These are phyloP conservation scores for Arvicanthis niloticus DNA, from an alignment of 2,113 vertebrate genomes.

Conservation along the genomic window DNA sequence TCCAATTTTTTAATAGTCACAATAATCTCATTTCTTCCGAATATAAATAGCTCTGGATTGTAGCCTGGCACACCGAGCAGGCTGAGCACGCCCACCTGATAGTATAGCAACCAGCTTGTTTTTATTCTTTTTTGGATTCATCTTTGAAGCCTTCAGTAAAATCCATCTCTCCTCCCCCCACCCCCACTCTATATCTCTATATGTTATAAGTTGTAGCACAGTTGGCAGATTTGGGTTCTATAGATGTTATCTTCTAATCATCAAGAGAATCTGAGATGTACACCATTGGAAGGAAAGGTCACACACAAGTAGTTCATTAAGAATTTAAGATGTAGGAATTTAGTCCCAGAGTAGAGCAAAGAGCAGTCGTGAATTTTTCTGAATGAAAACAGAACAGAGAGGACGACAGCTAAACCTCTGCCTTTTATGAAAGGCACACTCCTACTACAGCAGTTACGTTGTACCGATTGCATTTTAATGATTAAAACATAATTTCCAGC, in stretches of 20 bases:
- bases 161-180: accelerated
- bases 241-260: constrained; percentile 15
- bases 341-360: neutral
- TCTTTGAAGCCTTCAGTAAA: neutral
- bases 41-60: constrained; percentile 59
- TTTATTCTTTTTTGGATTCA: neutral
- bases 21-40: constrained; percentile 71
- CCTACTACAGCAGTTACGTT: constrained; percentile 40
- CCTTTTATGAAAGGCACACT: constrained; percentile 31
- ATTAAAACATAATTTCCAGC: constrained; percentile 69
- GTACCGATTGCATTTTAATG: constrained; percentile 73
- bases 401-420: neutral
- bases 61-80: constrained; percentile 22
- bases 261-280: constrained; percentile 28
- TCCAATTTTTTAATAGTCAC: constrained; percentile 63
- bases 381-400: neutral
- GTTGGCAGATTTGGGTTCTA: constrained; percentile 40
- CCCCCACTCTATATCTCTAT: neutral
- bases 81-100: constrained; percentile 62
- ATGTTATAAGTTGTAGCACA: constrained; percentile 50
- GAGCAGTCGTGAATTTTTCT: constrained; percentile 45
- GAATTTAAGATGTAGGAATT: constrained; percentile 51
- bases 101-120: constrained; percentile 57
- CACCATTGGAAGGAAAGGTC: constrained; percentile 17
- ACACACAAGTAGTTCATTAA: neutral